Conservation (phyloP, 2,888 invertebrate genomes). For the Colostygia pectinataria region DNA sequence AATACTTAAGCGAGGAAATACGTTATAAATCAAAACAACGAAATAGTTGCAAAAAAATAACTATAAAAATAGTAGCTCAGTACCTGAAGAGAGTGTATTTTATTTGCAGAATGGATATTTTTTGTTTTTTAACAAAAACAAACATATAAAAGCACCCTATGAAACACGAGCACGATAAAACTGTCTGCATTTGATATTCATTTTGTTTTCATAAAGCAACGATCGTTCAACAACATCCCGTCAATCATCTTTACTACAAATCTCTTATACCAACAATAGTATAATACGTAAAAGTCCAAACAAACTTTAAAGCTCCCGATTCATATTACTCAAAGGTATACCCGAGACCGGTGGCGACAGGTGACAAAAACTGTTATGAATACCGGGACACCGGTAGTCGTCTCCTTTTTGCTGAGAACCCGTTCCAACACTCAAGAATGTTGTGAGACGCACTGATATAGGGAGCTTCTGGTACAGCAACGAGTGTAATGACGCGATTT, state of each 20-base stretch:
- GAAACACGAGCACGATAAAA: constrained; percentile 4
- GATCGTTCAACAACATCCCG: constrained; percentile 7
- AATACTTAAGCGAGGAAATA: too few species aligned
- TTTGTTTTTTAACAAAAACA: too few species aligned
- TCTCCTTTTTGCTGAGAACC: constrained; percentile 66
- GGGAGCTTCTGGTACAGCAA: constrained; percentile 18
- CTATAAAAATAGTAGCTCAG: too few species aligned
- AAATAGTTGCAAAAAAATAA: too few species aligned
- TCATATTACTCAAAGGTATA: constrained; percentile 47
- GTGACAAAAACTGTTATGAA: constrained; percentile 76
- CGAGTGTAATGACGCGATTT: constrained; percentile 12
- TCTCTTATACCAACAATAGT: constrained; percentile 7
- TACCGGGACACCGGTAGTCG: constrained; percentile 48
- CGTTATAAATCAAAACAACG: too few species aligned
- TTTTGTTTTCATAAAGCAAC: constrained; percentile 4
- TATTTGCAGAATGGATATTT: too few species aligned
- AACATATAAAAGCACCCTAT: constrained; percentile 4
- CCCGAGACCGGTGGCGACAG: constrained; percentile 58
- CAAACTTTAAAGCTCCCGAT: constrained; percentile 35
- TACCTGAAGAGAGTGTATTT: too few species aligned
- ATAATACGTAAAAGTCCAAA: constrained; percentile 5
- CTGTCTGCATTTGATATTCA: neutral
- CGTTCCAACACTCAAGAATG: constrained; percentile 64
- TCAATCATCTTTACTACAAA: constrained; percentile 16
- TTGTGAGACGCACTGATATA: constrained; percentile 40